A percentile compares a stretch with the other conserved stretches of the same genome.
These are phyloP conservation scores for Eupithecia exiguata DNA, from an alignment of 2,888 invertebrate genomes.

Conservation along the genomic window DNA sequence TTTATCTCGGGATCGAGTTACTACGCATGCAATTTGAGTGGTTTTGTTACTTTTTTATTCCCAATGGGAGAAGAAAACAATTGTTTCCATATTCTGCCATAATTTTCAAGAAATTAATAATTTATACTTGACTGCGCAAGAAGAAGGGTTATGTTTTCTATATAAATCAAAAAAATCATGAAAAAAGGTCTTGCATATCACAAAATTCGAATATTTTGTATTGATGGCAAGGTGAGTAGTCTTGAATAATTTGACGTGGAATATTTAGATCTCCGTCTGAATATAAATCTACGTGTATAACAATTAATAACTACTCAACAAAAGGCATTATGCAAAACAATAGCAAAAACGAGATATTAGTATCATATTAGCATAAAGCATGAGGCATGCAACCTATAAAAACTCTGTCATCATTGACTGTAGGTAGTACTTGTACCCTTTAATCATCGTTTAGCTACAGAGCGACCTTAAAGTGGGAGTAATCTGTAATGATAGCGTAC, in stretches of 20 bases:
- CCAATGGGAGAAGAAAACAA: not conserved
- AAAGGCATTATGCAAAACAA: slow-evolving; percentile 15
- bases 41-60: not conserved
- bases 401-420: slow-evolving; percentile 17
- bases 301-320: slow-evolving; percentile 3
- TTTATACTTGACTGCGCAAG: too few relatives aligned
- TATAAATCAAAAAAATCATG: not conserved
- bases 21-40: not conserved
- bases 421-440: slow-evolving; percentile 23
- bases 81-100: not conserved
- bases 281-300: not conserved
- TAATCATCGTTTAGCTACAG: slow-evolving; percentile 42
- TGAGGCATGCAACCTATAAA: slow-evolving; percentile 32
- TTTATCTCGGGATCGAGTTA: not conserved
- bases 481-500: slow-evolving; percentile 49
- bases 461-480: slow-evolving; percentile 35
- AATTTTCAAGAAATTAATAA: not conserved
- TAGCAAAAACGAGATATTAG: slow-evolving; percentile 21
- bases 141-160: not conserved
- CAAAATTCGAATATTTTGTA: not conserved
- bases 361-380: slow-evolving; percentile 27
- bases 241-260: not conserved
- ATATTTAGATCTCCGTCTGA: not conserved
- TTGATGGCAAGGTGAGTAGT: not conserved
- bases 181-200: not conserved